A percentile compares a stretch with the other conserved stretches of the same genome.
Conservation (phyloP, 2,888 invertebrate genomes). For the Nebria brevicollis region DNA sequence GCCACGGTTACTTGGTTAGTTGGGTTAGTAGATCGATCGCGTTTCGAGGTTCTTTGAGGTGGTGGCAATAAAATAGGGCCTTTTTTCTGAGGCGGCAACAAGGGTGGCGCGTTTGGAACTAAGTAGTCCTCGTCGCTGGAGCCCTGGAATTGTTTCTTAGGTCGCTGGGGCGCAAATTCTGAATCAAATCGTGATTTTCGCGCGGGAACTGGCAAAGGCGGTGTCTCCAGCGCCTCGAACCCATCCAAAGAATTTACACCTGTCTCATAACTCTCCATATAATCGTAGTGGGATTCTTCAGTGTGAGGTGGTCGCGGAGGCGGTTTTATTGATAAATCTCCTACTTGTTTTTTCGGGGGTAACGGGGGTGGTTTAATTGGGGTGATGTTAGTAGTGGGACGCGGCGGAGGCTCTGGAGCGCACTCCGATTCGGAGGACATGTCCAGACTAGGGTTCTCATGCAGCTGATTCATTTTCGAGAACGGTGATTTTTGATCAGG, state of each 20-base stretch:
- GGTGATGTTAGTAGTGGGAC: slow-evolving; percentile 70
- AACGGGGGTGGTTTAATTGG: slow-evolving; percentile 77
- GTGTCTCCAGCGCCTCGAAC: slow-evolving; percentile 60
- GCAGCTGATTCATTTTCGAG: slow-evolving; percentile 52
- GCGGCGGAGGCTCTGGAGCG: slow-evolving; percentile 75
- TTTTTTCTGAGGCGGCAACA: slow-evolving; percentile 63
- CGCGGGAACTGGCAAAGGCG: slow-evolving; percentile 72
- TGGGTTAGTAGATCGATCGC: slow-evolving; percentile 48
- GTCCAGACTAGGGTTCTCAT: slow-evolving; percentile 59
- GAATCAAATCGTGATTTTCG: slow-evolving; percentile 66
- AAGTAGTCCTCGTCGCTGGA: slow-evolving; percentile 72
- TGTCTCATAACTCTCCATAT: slow-evolving; percentile 65
- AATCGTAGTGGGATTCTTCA: slow-evolving; percentile 67
- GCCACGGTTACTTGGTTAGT: slow-evolving; percentile 51
- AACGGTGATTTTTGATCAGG: slow-evolving; percentile 15
- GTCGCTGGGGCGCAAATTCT: slow-evolving; percentile 63
- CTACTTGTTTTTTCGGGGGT: slow-evolving; percentile 75
- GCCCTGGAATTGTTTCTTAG: slow-evolving; percentile 55
- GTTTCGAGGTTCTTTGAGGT: slow-evolving; percentile 59
- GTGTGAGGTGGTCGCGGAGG: slow-evolving; percentile 72
- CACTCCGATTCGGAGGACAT: slow-evolving; percentile 60
- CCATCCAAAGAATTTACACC: slow-evolving; percentile 48
- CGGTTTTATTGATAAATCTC: slow-evolving; percentile 70
- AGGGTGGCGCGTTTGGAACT: slow-evolving; percentile 69
- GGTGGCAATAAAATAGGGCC: slow-evolving; percentile 65